phyloP scores from a whole-genome alignment of 1,140 invertebrate species.

The Ganaspis sp. region DNA sequence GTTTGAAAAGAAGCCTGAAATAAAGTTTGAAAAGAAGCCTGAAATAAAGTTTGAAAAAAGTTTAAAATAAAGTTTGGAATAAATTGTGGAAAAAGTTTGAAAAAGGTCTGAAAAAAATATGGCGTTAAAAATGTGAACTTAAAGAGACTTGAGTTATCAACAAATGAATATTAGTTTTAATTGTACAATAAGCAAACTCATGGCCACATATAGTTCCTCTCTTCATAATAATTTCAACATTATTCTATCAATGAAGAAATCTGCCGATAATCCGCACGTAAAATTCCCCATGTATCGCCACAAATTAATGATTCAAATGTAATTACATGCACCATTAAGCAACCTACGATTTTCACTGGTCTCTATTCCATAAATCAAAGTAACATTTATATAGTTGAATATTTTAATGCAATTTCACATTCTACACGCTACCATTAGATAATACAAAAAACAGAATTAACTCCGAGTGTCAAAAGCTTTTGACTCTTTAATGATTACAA shows the following conservation, averaged over 20 bases:
- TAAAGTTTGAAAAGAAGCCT: too few species aligned
- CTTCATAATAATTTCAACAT: not conserved
- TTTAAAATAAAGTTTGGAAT: too few species aligned
- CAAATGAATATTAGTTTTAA: too few species aligned
- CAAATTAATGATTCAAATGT: constrained; percentile 4
- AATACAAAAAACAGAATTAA: not conserved
- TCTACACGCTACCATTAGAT: not conserved
- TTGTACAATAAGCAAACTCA: not conserved
- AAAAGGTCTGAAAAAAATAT: too few species aligned
- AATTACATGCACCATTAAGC: constrained; percentile 13
- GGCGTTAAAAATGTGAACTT: too few species aligned
- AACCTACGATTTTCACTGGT: not conserved
- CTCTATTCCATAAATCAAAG: constrained; percentile 16
- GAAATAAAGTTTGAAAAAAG: too few species aligned
- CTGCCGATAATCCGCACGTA: not conserved
- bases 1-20: too few species aligned
- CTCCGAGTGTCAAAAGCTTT: not conserved
- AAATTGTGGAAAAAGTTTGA: too few species aligned
- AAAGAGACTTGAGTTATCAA: too few species aligned
- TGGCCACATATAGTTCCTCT: not conserved
- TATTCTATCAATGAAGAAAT: not conserved
- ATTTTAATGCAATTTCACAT: not conserved
- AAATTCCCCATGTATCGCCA: not conserved
- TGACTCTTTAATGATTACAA: not conserved
- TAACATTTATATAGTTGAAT: not conserved